Base-by-base conservation (phyloP, 2,797 vertebrate species). In the Darevskia mixta region DNA sequence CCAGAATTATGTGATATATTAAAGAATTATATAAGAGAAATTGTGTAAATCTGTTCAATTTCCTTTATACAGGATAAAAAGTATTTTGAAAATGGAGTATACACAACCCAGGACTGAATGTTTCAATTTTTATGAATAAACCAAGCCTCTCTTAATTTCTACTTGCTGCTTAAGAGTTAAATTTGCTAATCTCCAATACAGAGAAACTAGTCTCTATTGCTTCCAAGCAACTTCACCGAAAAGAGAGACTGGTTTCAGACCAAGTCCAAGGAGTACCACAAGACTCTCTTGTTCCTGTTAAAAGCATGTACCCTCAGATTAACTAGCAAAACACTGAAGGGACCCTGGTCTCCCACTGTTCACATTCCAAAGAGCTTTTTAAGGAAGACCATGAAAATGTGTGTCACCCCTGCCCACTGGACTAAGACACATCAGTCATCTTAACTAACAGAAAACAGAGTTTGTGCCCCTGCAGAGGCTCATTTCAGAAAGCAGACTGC, bases 361-460 rank as follows among this genome's bases (percentile, higher is more conserved):
- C 49, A 79, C 78, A 83, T 35, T 73, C 82, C 69, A 55, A 83
- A 55, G n/a, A 73, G 23, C 45, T 55, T 72, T 83, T 35, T 73
- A 83, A 55, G 23, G 11, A 35, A 83, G 25, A 73, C n/a, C 20
- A 58, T 58, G 20, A 73, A 55, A 83, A 73, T 55, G 45, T 73
- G n/a, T 73, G 20, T 55, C 45, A 11, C 55, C 18, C 23, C 43
- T 58, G 45, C 10, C 81, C 29, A 83, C 20, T 72, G 18, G 49
- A 29, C 32, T 73, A 83, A 55, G n/a, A 72, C 27, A 72, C 20
- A 83, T 58, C 23, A 38, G 20, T 15, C n/a, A 35, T 35, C 78
- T 79, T 79, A 79, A 35, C 49, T 79, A 79, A 79, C 23, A 69
- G 38, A 45, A 82, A 67, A 82, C 38, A 82, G 27, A 82, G 38